Base-by-base conservation (phyloP, 2,113 vertebrate genomes). In the Oncorhynchus clarkii region DNA sequence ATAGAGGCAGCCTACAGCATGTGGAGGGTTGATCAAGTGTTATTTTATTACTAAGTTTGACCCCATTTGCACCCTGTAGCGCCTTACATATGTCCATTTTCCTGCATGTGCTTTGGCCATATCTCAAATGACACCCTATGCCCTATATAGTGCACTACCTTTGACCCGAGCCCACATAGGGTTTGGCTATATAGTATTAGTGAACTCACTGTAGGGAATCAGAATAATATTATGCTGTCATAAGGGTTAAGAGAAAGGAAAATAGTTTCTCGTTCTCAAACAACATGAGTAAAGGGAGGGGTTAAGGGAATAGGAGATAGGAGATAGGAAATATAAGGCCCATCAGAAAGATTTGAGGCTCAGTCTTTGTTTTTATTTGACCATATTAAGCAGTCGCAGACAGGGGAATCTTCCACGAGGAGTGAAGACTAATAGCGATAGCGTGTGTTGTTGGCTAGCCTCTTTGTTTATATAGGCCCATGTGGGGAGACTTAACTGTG, bases 41-140 rank as follows among this genome's bases (percentile, higher is more conserved):
- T 75, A 68, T 66, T 78, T 81, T 76, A 84, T 78, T 65, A 75
- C 78, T 77, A 70, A 48, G 75, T 57, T 70, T 66, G 62, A 54
- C 74, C 80, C 70, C 74, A 73, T 74, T 73, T 13, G 77, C 78
- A 48, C 76, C 16, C 70, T 74, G 51, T 69, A 77, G 51, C 22
- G 13, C 39, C 39, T 45, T 11, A 11, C 65, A 48, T 29, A 51
- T 78, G 67, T 72, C 2, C 51, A 6, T 45, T 27, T n/a, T 59
- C 57, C 49, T 7, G 51, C 76, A 74, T 34, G 67, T 24, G 75
- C 66, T 8, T 26, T 31, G 65, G 11, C 2, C 26, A 14, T 27
- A 11, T 27, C 13, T 54, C 51, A 54, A 18, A 54, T 54, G 4
- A 54, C 51, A 54, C 51, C 51, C 51, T 16, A 13, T 13, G 51